Percentiles rank a stretch among this genome's conserved stretches.
Conservation (phyloP, 1,140 invertebrate genomes). For the Apis dorsata region DNA sequence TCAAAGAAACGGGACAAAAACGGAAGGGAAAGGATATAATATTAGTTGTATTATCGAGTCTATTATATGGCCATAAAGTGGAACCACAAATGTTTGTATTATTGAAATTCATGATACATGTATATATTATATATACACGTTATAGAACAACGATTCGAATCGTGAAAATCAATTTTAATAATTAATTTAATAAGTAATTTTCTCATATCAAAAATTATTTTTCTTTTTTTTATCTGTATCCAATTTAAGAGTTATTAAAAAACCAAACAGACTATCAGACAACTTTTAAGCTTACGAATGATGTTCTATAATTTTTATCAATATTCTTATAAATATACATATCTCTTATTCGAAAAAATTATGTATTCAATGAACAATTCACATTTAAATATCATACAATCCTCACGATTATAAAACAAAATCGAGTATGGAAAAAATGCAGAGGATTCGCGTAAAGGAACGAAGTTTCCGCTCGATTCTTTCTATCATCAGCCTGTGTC, state of each 20-base stretch:
- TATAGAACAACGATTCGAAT: slow-evolving; percentile 2
- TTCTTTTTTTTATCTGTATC: neutral
- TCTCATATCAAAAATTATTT: too few relatives aligned
- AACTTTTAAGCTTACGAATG: too few relatives aligned
- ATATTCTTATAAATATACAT: neutral
- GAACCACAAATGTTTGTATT: neutral
- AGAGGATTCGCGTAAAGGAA: neutral
- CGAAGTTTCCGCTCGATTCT: slow-evolving; percentile 13
- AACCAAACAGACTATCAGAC: neutral
- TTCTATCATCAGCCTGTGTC: slow-evolving; percentile 9
- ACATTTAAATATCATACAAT: neutral
- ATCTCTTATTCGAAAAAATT: neutral
- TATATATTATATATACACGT: neutral
- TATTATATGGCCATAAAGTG: neutral
- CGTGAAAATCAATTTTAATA: neutral
- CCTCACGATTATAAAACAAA: neutral
- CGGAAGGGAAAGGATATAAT: slow-evolving; percentile 4
- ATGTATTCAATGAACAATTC: neutral
- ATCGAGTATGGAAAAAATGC: neutral
- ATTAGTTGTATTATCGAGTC: slow-evolving; percentile 15
- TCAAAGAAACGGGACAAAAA: slow-evolving; percentile 20
- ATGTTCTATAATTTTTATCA: too few relatives aligned
- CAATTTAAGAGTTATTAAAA: neutral
- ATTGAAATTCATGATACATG: slow-evolving; percentile 4
- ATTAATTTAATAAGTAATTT: neutral